phyloP scores from a whole-genome alignment of 2,797 vertebrate genomes.

The Adrianichthys oophorus region DNA sequence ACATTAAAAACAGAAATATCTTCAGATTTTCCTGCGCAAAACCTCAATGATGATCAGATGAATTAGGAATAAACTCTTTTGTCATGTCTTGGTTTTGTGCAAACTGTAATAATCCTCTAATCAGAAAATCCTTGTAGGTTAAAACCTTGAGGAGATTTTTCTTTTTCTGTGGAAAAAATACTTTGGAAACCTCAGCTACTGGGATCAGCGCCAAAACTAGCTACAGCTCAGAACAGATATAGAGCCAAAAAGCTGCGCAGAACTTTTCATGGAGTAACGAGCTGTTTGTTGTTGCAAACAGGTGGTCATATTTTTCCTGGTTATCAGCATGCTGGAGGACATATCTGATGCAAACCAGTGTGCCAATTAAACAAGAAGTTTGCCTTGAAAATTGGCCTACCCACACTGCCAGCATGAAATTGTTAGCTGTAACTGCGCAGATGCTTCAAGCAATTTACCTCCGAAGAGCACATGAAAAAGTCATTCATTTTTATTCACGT shows the following conservation, averaged over 20 bases:
- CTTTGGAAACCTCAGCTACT: slow-evolving; percentile 24
- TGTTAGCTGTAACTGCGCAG: slow-evolving; percentile 47
- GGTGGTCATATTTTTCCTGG: slow-evolving; percentile 46
- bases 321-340: slow-evolving; percentile 41
- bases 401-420: slow-evolving; percentile 61
- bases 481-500: slow-evolving; percentile 45
- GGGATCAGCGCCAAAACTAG: slow-evolving; percentile 10
- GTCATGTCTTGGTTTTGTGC: slow-evolving; percentile 19
- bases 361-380: slow-evolving; percentile 50
- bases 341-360: slow-evolving; percentile 26
- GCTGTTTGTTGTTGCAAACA: slow-evolving; percentile 44
- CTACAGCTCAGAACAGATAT: slow-evolving; percentile 19
- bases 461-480: slow-evolving; percentile 23
- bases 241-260: slow-evolving; percentile 22
- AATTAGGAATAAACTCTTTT: slow-evolving; percentile 15
- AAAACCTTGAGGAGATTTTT: slow-evolving; percentile 11
- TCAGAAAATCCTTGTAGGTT: slow-evolving; percentile 16
- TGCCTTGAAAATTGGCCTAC: slow-evolving; percentile 49
- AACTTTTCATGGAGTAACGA: slow-evolving; percentile 48
- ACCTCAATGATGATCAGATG: not conserved
- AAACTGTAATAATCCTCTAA: slow-evolving; percentile 2
- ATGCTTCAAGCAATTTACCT: slow-evolving; percentile 48
- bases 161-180: slow-evolving; percentile 10
- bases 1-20: not conserved
- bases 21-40: not conserved